Evolutionary conservation across 2,888 invertebrate species (phyloP).

Genomic region (Homarus gammarus): DNA sequence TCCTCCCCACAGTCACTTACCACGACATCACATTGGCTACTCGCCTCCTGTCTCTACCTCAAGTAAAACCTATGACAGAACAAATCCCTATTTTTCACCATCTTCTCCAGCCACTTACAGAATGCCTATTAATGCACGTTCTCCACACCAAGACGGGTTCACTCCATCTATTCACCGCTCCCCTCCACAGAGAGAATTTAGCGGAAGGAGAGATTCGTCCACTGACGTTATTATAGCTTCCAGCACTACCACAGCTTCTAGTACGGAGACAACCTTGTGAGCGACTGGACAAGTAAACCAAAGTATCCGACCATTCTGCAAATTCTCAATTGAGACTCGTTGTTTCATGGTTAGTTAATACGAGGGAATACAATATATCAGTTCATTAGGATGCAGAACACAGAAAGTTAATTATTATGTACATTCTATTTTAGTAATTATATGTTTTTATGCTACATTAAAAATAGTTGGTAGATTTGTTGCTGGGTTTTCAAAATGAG

Average conservation of each 20-base stretch:
- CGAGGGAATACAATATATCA: background rate
- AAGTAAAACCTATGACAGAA: background rate
- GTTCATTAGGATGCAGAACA: too few species aligned
- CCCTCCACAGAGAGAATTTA: conserved; percentile 16
- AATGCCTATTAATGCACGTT: conserved; percentile 23
- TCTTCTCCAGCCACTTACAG: conserved; percentile 18
- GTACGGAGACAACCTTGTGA: conserved; percentile 59
- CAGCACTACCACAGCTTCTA: conserved; percentile 62
- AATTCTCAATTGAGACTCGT: background rate
- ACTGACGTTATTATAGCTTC: conserved; percentile 40
- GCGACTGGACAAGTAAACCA: background rate
- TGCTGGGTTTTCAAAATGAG: background rate
- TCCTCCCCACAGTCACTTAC: conserved; percentile 5
- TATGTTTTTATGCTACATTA: background rate
- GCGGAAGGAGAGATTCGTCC: background rate
- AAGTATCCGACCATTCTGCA: background rate
- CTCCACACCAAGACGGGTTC: conserved; percentile 52
- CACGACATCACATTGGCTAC: background rate
- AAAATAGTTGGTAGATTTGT: background rate
- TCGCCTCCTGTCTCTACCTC: background rate
- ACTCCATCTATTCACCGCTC: conserved; percentile 67
- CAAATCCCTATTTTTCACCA: conserved; percentile 29
- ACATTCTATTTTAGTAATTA: background rate
- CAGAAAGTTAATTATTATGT: too few species aligned
- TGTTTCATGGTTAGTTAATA: background rate